phyloP scores from a whole-genome alignment of 2,113 vertebrate genomes.

The Sylvietta virens region DNA sequence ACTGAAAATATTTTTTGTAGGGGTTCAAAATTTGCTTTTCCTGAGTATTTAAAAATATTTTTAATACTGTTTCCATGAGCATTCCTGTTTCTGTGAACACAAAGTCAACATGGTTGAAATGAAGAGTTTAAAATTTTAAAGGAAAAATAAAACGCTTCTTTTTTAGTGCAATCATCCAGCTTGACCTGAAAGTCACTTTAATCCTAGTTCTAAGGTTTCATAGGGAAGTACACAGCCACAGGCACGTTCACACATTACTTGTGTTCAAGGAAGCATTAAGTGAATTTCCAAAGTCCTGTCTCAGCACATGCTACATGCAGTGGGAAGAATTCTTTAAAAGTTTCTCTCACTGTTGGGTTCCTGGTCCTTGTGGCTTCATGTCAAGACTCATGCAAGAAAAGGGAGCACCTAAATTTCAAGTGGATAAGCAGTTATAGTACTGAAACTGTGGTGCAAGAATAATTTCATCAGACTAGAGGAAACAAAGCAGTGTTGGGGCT shows the following conservation, averaged over 20 bases:
- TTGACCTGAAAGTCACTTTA: constrained; percentile 56
- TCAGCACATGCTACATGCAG: not conserved
- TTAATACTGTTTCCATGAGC: constrained; percentile 40
- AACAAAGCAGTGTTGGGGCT: not conserved
- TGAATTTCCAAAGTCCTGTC: constrained; percentile 35
- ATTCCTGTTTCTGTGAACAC: constrained; percentile 32
- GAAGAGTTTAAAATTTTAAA: constrained; percentile 35
- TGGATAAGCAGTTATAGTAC: not conserved
- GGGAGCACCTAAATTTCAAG: not conserved
- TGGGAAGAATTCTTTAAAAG: not conserved
- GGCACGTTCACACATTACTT: constrained; percentile 44
- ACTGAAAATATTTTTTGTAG: constrained; percentile 55
- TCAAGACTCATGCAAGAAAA: not conserved
- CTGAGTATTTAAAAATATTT: constrained; percentile 57
- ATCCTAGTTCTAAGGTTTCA: constrained; percentile 53
- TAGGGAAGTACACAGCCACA: constrained; percentile 43
- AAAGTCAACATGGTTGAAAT: constrained; percentile 38
- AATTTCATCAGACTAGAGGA: not conserved
- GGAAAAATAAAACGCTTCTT: not conserved
- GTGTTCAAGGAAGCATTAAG: constrained; percentile 51
- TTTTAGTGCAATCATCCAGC: constrained; percentile 9
- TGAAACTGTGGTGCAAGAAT: not conserved
- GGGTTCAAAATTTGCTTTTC: constrained; percentile 39
- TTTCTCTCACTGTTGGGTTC: not conserved
- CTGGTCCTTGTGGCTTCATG: not conserved